These are phyloP conservation scores for Microtus montanus DNA, from an alignment of 2,113 vertebrate genomes.

Conservation along the genomic window DNA sequence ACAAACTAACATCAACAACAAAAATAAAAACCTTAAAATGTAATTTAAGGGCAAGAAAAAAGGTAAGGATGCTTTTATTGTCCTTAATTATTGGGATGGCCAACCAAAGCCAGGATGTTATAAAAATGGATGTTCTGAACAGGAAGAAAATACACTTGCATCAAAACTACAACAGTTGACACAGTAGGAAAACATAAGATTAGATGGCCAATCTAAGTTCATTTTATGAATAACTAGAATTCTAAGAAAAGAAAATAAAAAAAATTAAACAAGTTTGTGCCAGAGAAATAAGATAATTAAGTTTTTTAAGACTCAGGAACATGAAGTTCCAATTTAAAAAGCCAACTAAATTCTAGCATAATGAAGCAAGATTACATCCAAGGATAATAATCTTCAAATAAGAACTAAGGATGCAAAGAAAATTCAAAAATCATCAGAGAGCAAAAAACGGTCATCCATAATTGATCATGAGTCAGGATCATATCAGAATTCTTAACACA, in stretches of 20 bases:
- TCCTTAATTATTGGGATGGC: not conserved
- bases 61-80: not conserved
- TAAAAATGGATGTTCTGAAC: not conserved
- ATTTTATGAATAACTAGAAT: not conserved
- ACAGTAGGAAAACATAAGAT: not conserved
- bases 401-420: not conserved
- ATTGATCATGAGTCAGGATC: constrained; percentile 20
- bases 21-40: not conserved
- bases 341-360: not conserved
- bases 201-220: not conserved
- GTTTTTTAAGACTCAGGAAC: not conserved
- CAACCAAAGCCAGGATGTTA: not conserved
- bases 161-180: not conserved
- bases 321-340: not conserved
- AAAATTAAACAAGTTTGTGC: not conserved
- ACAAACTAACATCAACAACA: not conserved
- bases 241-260: not conserved
- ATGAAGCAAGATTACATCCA: not conserved
- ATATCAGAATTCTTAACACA: constrained; percentile 33
- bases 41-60: not conserved
- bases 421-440: constrained; percentile 49
- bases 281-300: constrained; percentile 2
- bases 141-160: not conserved
- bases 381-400: not conserved
- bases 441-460: constrained; percentile 49